A percentile compares a stretch with the other conserved stretches of the same genome.
Conservation (phyloP, 1,140 invertebrate genomes). For the Drosophila carrolli region DNA sequence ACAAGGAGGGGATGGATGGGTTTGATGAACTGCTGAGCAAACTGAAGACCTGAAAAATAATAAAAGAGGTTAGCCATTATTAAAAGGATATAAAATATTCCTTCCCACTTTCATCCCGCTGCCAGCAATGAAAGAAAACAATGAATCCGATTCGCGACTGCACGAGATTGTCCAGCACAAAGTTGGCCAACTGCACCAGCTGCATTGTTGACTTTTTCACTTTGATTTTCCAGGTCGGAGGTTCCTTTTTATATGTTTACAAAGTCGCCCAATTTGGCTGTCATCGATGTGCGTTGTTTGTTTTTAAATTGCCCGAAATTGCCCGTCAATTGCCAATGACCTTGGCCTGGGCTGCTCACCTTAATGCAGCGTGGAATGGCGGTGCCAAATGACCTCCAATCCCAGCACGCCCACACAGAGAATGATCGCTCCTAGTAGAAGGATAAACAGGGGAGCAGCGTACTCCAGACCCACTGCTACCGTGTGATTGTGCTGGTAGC, state of each 20-base stretch:
- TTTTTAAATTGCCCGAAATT: slow-evolving; percentile 70
- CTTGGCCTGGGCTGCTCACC: slow-evolving; percentile 19
- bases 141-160: slow-evolving; percentile 57
- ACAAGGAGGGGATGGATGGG: slow-evolving; percentile 30
- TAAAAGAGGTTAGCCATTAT: background rate
- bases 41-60: slow-evolving; percentile 36
- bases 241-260: slow-evolving; percentile 31
- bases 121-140: slow-evolving; percentile 76
- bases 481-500: slow-evolving; percentile 63
- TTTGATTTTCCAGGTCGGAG: background rate
- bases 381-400: slow-evolving; percentile 63
- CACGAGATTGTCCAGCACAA: slow-evolving; percentile 67
- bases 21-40: slow-evolving; percentile 34
- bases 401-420: slow-evolving; percentile 55
- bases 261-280: slow-evolving; percentile 46
- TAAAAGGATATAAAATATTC: no score
- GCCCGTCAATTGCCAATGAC: slow-evolving; percentile 10
- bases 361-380: slow-evolving; percentile 11
- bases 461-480: slow-evolving; percentile 68
- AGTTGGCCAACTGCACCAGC: slow-evolving; percentile 64
- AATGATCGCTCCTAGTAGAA: slow-evolving; percentile 48
- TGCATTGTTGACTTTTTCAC: slow-evolving; percentile 55
- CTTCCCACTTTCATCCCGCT: slow-evolving; percentile 50
- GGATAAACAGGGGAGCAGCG: slow-evolving; percentile 61
- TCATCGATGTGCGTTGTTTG: slow-evolving; percentile 47